Evolutionary conservation across 1,140 invertebrate species (phyloP).

Genomic region (Drosophila sp.): DNA sequence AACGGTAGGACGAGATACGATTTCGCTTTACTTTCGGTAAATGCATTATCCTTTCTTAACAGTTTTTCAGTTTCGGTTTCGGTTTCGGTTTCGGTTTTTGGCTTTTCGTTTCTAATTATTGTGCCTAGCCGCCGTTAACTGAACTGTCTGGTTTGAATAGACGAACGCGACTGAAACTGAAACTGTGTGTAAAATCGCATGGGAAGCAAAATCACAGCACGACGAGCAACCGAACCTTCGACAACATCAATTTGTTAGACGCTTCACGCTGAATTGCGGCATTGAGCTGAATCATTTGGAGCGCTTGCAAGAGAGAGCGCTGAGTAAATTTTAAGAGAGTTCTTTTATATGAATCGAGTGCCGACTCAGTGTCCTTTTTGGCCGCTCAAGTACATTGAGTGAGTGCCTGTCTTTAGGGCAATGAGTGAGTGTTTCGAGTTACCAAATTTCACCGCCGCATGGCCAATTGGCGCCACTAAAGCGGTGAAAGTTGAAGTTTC

Average conservation of each 20-base stretch:
- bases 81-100: background rate
- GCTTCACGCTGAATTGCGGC: constrained; percentile 18
- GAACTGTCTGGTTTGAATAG: constrained; percentile 78
- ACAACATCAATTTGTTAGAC: constrained; percentile 59
- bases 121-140: constrained; percentile 60
- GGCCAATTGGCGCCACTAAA: constrained; percentile 51
- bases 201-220: constrained; percentile 71
- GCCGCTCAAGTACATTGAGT: constrained; percentile 31
- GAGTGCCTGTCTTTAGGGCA: background rate
- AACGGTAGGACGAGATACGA: constrained; percentile 30
- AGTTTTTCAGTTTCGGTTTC: background rate
- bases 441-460: constrained; percentile 41
- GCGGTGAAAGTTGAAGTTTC: background rate
- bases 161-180: constrained; percentile 78
- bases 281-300: constrained; percentile 17
- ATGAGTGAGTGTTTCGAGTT: constrained; percentile 20
- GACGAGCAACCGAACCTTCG: constrained; percentile 57
- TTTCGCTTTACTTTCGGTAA: constrained; percentile 13
- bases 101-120: constrained; percentile 8
- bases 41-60: constrained; percentile 7
- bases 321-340: constrained; percentile 35
- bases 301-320: constrained; percentile 24
- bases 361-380: background rate
- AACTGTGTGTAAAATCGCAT: constrained; percentile 76
- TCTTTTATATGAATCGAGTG: background rate